These are phyloP conservation scores for Caerostris extrusa DNA, from an alignment of 1,140 invertebrate genomes.

Conservation along the genomic window DNA sequence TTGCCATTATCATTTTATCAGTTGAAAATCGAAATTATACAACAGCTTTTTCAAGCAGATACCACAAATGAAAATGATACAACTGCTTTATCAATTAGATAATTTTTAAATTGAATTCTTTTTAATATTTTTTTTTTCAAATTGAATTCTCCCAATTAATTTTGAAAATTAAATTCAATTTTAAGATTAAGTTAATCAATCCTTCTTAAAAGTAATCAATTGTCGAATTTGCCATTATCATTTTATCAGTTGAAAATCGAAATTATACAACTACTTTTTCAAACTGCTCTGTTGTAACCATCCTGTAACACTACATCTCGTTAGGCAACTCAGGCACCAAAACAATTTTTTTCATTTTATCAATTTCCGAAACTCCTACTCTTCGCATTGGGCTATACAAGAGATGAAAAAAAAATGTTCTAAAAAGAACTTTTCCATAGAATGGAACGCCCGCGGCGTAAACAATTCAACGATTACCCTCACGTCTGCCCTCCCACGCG, in stretches of 20 bases:
- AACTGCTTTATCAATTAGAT: too few relatives aligned
- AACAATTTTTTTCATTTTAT: not conserved
- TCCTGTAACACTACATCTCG: not conserved
- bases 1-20: too few relatives aligned
- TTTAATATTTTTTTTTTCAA: too few relatives aligned
- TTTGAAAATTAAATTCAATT: too few relatives aligned
- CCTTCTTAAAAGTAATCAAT: too few relatives aligned
- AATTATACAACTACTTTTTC: not conserved
- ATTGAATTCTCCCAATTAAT: too few relatives aligned
- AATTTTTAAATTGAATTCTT: too few relatives aligned
- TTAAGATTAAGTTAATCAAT: too few relatives aligned
- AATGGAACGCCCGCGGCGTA: not conserved
- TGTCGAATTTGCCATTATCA: not conserved
- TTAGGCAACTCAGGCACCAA: not conserved
- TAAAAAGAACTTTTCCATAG: not conserved
- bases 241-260: not conserved
- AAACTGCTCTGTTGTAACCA: not conserved
- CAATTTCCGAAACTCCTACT: not conserved
- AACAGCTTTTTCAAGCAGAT: too few relatives aligned
- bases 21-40: too few relatives aligned
- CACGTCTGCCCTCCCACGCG: not conserved
- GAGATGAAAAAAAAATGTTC: not conserved
- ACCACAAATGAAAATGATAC: too few relatives aligned
- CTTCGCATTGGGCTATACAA: not conserved
- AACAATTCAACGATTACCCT: slow-evolving; percentile 24